Base-by-base conservation (phyloP, 1,140 invertebrate species). In the Scylla paramamosain region DNA sequence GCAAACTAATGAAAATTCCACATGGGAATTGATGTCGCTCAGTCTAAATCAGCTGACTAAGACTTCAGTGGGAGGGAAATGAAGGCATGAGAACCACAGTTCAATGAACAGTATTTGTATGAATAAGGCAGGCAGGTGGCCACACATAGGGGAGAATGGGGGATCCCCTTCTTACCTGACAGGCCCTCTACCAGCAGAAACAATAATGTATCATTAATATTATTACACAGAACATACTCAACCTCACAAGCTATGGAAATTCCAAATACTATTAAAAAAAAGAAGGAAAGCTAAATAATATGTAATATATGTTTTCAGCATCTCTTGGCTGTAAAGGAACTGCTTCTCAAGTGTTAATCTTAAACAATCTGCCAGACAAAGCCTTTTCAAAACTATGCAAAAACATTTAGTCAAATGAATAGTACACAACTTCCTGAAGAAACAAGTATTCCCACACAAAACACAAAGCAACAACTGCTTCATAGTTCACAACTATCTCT, bases 101-200 rank as follows among this genome's bases (percentile, higher is more conserved):
- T 77, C 12, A 77, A 77, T 77, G 25, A n/a, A 77, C 67, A n/a
- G 67, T n/a, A 77, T n/a, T 2, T 39, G 39, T 31, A 91, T 25
- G 45, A 29, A n/a, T 82, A 86, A 92, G 39, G 94, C 89, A 95
- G 90, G 91, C 83, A 92, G 90, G 94, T 87, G 91, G 94, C 46
- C 52, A 92, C 84, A 92, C 39, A 86, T 45, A 82, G 86, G 94
- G 20, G 88, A 31, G 94, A 48, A 67, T 77, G 29, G 94, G 91
- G 29, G 39, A 28, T 45, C 39, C 91, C 94, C 83, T 25, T 92
- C 94, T 95, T 95, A 95, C 94, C 94, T 95, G 94, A 95, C 25
- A 95, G 91, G 82, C 94, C 94, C 94, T 95, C 94, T 95, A 95
- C 52, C 91, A 88, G 83, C 91, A 90, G 67, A 67, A 91, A 94